Base-by-base conservation (phyloP, 1,140 invertebrate genomes). In the Macrosteles quadrilineatus region DNA sequence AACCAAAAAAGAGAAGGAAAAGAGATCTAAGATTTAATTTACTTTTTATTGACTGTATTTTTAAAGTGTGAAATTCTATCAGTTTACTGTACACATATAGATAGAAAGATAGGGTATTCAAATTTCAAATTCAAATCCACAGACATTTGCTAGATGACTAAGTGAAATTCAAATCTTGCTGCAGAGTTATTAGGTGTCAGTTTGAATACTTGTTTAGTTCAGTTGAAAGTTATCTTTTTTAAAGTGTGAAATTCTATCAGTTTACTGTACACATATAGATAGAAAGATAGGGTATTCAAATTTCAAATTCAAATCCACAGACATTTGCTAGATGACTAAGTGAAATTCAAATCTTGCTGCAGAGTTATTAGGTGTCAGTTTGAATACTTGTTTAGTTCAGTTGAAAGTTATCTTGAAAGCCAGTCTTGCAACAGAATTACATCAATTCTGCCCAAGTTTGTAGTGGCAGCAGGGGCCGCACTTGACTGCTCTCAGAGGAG, bases 341-440 rank as follows among this genome's bases (percentile, higher is more conserved):
- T n/a, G 47, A 53, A 53, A 25, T 53, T 53, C n/a, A 53, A 53
- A 53, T 53, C 47, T 53, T 53, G n/a, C 23, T 19, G 4, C 4
- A 53, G 47, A 53, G 47, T 53, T 19, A 53, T n/a, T 53, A 53
- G 47, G 47, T 53, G 47, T 53, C 47, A 53, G 47, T 53, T 53
- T 53, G 47, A 53, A 53, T 53, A 53, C 47, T 53, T 53, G 47
- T n/a, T 53, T 9, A 25, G 47, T 53, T 53, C n/a, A 53, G 47
- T 53, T 6, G 17, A 53, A 53, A 53, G n/a, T 53, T 4, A 53
- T 53, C 17, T 53, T 53, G 3, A n/a, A 53, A n/a, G n/a, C 17
- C n/a, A 53, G 23, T 53, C 47, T 19, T 53, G 47, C 23, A 53
- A 53, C 47, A 53, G 47, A n/a, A 36, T 36, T 36, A 36, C 32